Base-by-base conservation (phyloP, 2,888 invertebrate species). In the Sesia apiformis region DNA sequence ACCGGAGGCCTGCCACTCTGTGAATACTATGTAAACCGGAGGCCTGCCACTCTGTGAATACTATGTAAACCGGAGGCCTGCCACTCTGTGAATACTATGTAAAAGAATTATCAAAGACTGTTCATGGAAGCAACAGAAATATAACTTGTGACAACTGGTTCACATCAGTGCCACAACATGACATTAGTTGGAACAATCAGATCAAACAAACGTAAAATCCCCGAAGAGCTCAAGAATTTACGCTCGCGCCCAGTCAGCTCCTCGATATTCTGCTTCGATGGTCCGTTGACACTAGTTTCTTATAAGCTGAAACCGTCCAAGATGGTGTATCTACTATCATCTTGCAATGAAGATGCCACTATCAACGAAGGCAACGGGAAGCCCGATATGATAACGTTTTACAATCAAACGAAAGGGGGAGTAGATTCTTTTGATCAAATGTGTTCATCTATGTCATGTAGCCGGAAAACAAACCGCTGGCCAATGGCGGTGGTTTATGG, bases 311-410 rank as follows among this genome's bases (percentile, higher is more conserved):
- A 52, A 38, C 52, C 52, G 4, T 40, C 52, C 4, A 52, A 52
- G 52, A 52, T 52, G 52, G 42, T 52, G 7, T 52, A 52, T 38
- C 38, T 52, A 4, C 40, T 52, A 40, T 52, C 52, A 5, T 52
- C 52, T 40, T 52, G 52, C 38, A 23, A 52, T 40, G 52, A 52
- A 41, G 23, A 41, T 40, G 42, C 52, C 4, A 62, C 58, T 66
- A 72, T 55, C 70, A 73, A 55, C 68, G 69, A 69, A 70, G 70
- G 52, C 4, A 54, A 40, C 4, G 40, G 42, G 7, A 49, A 46
- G 38, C 54, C 54, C 3, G 40, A 54, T 5, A 56, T 56, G 41
- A 52, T 56, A 23, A 4, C 8, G 8, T 56, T 50, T 42, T 56
- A 56, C 46, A 56, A 56, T 43, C 4, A 51, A 41, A 53, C 56